Base-by-base conservation (phyloP, 2,113 vertebrate species). In the Lichenostomus cassidix region DNA sequence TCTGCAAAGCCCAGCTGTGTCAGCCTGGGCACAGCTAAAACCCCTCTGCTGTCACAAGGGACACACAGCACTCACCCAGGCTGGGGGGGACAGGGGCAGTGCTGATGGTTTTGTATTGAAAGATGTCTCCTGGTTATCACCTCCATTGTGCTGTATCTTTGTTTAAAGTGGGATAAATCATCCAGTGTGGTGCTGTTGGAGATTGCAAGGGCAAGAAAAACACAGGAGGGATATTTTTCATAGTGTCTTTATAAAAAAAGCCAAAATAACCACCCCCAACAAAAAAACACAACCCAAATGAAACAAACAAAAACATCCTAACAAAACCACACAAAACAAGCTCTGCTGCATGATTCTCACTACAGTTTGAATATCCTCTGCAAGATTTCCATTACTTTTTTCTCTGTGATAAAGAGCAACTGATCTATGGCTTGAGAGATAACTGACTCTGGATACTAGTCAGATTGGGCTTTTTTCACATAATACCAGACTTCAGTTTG, bases 41-140 rank as follows among this genome's bases (percentile, higher is more conserved):
- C 31, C 47, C 25, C 52, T 90, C 59, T 77, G 73, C 24, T 87
- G 64, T 49, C 50, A 24, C 5, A 9, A 10, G 12, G 52, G 21
- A 44, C 46, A 59, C 29, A 3, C 15, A 17, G 24, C 2, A 5
- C 28, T 64, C 29, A 24, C 29, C 16, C 11, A 39, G 52, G 35
- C 3, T 31, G 11, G 6, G 5, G 2, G 24, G 6, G 6, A 39
- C 17, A 22, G 2, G 4, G 5, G 1, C 4, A 37, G 5, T 11
- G 37, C 21, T 69, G 41, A 62, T 50, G 69, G 15, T 22, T 79
- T 67, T 24, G 19, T 33, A 2, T 27, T n/a, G 14, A 59, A 74
- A 74, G 23, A 4, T 19, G 13, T 74, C 29, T 87, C 33, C 35
- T 56, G 27, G 7, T 55, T 82, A 33, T 71, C 15, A 35, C 15